Conservation (phyloP, 92 coral and sea anemone genomes). For the Epizoanthus ramosus region DNA sequence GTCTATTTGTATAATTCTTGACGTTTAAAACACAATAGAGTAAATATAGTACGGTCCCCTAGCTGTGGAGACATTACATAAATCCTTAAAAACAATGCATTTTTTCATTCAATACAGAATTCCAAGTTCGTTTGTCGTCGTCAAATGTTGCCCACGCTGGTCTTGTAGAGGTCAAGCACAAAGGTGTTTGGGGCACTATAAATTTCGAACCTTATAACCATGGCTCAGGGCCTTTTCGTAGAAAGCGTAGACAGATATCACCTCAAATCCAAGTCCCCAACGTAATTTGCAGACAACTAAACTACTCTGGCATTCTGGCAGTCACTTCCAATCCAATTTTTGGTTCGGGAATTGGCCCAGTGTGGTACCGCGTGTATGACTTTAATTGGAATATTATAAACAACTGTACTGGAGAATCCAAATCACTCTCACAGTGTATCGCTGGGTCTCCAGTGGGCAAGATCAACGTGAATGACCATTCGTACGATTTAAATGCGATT, state of each 20-base stretch:
- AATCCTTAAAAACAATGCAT: no score
- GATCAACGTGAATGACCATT: not conserved
- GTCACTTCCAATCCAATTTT: not conserved
- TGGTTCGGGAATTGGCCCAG: not conserved
- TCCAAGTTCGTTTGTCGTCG: constrained; percentile 5
- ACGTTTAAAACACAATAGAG: no score
- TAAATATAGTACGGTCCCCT: no score
- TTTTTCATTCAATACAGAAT: not conserved
- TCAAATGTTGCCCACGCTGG: not conserved
- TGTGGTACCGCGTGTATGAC: not conserved
- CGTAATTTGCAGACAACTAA: constrained; percentile 12
- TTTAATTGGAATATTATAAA: not conserved
- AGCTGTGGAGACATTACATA: no score
- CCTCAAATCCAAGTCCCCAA: not conserved
- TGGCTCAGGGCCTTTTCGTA: no score
- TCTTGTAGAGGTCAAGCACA: not conserved
- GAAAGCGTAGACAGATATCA: not conserved
- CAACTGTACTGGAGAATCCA: not conserved
- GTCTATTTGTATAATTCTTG: no score
- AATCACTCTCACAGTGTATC: not conserved
- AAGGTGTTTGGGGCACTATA: constrained; percentile 15
- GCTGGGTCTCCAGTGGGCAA: constrained; percentile 12
- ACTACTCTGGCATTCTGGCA: not conserved
- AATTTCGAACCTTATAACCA: not conserved
- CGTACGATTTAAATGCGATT: not conserved